Evolutionary conservation across 2,888 invertebrate species (phyloP).

Genomic region (Diarsia rubi): DNA sequence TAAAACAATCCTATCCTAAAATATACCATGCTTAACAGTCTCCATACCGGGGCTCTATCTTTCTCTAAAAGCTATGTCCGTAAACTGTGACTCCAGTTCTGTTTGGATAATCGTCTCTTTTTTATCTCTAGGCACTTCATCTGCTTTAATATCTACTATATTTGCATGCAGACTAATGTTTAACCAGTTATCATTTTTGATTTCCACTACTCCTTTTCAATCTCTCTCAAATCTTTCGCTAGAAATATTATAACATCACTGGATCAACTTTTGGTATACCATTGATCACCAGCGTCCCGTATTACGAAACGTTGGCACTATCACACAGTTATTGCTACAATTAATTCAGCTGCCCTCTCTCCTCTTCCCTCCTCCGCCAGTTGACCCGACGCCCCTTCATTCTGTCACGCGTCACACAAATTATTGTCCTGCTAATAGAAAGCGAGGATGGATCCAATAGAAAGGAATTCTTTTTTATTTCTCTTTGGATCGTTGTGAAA

Average conservation of each 20-base stretch:
- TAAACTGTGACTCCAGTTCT: background rate
- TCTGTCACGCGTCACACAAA: constrained; percentile 61
- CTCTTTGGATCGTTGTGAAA: background rate
- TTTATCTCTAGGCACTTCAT: background rate
- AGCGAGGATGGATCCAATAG: constrained; percentile 31
- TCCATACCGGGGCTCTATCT: background rate
- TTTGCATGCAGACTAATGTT: background rate
- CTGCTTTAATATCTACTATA: background rate
- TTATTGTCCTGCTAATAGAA: constrained; percentile 58
- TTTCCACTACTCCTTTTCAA: background rate
- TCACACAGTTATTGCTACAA: constrained; percentile 75
- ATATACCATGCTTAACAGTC: background rate
- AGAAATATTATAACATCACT: constrained; percentile 1
- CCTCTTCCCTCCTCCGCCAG: constrained; percentile 65
- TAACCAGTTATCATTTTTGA: background rate
- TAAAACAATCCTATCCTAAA: background rate
- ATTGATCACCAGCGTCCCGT: constrained; percentile 42
- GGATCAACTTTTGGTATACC: constrained; percentile 5
- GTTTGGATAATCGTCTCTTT: background rate
- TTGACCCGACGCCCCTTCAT: constrained; percentile 68
- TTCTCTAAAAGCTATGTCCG: background rate
- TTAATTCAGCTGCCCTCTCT: constrained; percentile 72
- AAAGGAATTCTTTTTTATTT: constrained; percentile 29
- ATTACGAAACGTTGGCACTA: constrained; percentile 67
- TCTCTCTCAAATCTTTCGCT: background rate